These are phyloP conservation scores for Drosophila anomelani DNA, from an alignment of 2,888 invertebrate genomes.

Conservation along the genomic window DNA sequence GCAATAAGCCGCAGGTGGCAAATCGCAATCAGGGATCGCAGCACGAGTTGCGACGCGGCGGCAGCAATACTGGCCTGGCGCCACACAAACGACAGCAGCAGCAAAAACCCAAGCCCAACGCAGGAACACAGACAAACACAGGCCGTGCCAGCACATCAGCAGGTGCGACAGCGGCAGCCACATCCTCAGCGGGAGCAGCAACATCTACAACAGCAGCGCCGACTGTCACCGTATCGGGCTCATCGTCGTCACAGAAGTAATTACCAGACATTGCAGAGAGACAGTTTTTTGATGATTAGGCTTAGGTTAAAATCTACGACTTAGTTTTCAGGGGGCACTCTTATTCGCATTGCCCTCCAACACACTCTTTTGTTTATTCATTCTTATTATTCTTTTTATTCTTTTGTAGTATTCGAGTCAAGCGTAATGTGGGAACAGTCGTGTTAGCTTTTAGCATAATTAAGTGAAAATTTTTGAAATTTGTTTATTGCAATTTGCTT, in stretches of 20 bases:
- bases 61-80: constrained; percentile 80
- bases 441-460: constrained; percentile 69
- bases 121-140: constrained; percentile 66
- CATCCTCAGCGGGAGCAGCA: constrained; percentile 24
- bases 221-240: constrained; percentile 46
- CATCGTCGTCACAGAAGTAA: constrained; percentile 71
- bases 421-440: constrained; percentile 61
- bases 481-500: constrained; percentile 68
- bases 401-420: constrained; percentile 68
- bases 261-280: constrained; percentile 43
- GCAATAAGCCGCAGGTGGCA: constrained; percentile 83
- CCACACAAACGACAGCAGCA: constrained; percentile 68
- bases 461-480: constrained; percentile 66
- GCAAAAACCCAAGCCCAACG: constrained; percentile 61
- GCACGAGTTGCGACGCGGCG: constrained; percentile 81
- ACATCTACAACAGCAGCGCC: constrained; percentile 34
- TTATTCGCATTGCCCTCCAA: constrained; percentile 9
- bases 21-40: constrained; percentile 82
- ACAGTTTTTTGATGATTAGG: constrained; percentile 52
- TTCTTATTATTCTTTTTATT: constrained; percentile 56
- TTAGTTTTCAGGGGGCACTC: constrained; percentile 40
- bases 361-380: constrained; percentile 66
- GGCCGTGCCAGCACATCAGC: constrained; percentile 55
- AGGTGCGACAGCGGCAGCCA: constrained; percentile 38
- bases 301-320: constrained; percentile 58